A percentile compares a stretch with the other conserved stretches of the same genome.
Conservation (phyloP, 2,113 vertebrate species). For the Nyctibius bracteatus region DNA sequence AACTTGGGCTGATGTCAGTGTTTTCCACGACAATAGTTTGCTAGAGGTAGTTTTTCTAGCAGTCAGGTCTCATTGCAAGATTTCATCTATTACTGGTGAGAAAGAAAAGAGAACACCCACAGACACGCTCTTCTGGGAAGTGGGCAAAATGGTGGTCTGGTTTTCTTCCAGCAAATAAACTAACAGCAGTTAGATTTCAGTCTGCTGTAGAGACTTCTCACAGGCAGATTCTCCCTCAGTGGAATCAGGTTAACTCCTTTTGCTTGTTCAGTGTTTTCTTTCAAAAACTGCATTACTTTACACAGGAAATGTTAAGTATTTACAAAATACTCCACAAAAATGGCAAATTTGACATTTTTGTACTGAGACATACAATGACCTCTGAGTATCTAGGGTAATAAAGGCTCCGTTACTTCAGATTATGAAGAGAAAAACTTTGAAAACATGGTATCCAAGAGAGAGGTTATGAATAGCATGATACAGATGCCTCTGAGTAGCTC, state of each 20-base stretch:
- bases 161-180: conserved; percentile 48
- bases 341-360: background rate
- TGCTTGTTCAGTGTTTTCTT: conserved; percentile 26
- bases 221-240: background rate
- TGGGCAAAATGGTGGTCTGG: conserved; percentile 31
- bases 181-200: conserved; percentile 37
- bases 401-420: background rate
- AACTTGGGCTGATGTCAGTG: background rate
- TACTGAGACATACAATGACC: background rate
- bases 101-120: conserved; percentile 50
- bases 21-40: conserved; percentile 11
- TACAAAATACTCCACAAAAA: background rate
- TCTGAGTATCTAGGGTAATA: background rate
- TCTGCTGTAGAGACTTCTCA: conserved; percentile 39
- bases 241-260: conserved; percentile 17
- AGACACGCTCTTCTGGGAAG: conserved; percentile 35
- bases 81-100: conserved; percentile 22
- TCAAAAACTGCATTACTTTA: background rate
- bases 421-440: background rate
- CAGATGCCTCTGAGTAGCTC: background rate
- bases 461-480: background rate
- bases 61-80: conserved; percentile 23
- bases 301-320: background rate
- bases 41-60: conserved; percentile 28
- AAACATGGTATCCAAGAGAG: background rate